Evolutionary conservation across 2,888 invertebrate species (phyloP).

Genomic region (Noctua janthe): DNA sequence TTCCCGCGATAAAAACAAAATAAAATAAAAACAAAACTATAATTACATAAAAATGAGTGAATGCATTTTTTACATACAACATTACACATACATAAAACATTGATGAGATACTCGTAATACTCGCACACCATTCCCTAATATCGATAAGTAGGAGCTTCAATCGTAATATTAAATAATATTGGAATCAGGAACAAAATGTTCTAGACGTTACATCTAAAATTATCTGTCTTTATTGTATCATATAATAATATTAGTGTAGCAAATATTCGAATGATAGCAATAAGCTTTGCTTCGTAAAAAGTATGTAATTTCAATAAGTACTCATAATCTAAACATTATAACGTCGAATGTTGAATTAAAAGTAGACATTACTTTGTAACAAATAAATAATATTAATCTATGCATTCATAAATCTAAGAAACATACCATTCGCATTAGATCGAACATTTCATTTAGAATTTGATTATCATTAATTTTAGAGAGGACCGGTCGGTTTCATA

Average conservation of each 20-base stretch:
- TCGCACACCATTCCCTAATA: conserved; percentile 73
- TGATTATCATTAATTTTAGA: conserved; percentile 75
- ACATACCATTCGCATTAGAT: conserved; percentile 81
- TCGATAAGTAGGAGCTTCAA: conserved; percentile 64
- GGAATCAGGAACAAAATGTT: conserved; percentile 69
- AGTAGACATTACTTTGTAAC: conserved; percentile 80
- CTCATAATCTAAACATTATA: conserved; percentile 75
- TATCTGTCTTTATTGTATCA: conserved; percentile 78
- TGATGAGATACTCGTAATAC: conserved; percentile 73
- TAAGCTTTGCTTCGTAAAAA: conserved; percentile 74
- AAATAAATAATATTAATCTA: conserved; percentile 84
- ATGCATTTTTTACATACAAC: conserved; percentile 75
- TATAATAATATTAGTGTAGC: conserved; percentile 73
- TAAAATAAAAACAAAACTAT: conserved; percentile 77
- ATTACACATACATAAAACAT: conserved; percentile 75
- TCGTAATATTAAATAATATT: conserved; percentile 65
- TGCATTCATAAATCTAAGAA: conserved; percentile 79
- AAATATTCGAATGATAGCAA: conserved; percentile 74
- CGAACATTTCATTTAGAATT: conserved; percentile 83
- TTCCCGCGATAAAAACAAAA: conserved; percentile 72
- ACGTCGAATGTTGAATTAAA: conserved; percentile 76
- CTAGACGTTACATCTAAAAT: conserved; percentile 73
- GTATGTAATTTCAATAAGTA: conserved; percentile 81
- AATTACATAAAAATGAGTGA: conserved; percentile 80
- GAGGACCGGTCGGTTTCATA: conserved; percentile 76